These are phyloP conservation scores for Euura saliciscinereae DNA, from an alignment of 1,140 invertebrate species.

Conservation along the genomic window DNA sequence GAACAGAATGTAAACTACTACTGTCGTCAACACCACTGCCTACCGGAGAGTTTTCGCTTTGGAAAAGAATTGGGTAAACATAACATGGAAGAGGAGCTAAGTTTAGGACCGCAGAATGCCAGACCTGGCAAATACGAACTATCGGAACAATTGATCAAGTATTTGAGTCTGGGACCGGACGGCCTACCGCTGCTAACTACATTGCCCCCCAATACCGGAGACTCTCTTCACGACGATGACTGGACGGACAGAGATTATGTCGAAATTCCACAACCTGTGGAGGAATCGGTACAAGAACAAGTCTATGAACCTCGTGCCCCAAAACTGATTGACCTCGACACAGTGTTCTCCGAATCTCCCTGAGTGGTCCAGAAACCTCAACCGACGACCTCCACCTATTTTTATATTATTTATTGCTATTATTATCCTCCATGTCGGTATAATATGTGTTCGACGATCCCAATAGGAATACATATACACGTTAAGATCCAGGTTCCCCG, in stretches of 20 bases:
- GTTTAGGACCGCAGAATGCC: conserved; percentile 66
- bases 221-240: conserved; percentile 49
- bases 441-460: background rate
- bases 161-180: conserved; percentile 64
- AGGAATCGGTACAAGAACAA: background rate
- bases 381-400: conserved; percentile 12
- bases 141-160: conserved; percentile 61
- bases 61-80: conserved; percentile 33
- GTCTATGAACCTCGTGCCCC: background rate
- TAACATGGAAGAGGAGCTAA: conserved; percentile 57
- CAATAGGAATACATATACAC: conserved; percentile 3
- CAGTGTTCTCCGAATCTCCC: background rate
- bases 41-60: conserved; percentile 63
- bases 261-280: conserved; percentile 47
- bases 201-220: conserved; percentile 49
- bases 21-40: conserved; percentile 75
- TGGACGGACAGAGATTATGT: conserved; percentile 65
- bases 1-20: conserved; percentile 70
- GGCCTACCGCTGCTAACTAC: conserved; percentile 66
- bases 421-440: conserved; percentile 11
- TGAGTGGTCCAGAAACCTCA: conserved; percentile 12
- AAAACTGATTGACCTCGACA: conserved; percentile 12
- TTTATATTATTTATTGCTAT: conserved; percentile 12
- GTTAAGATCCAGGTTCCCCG: background rate
- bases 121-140: conserved; percentile 48